These are phyloP conservation scores for Formicarius rufipectus DNA, from an alignment of 2,113 vertebrate species.

Conservation along the genomic window DNA sequence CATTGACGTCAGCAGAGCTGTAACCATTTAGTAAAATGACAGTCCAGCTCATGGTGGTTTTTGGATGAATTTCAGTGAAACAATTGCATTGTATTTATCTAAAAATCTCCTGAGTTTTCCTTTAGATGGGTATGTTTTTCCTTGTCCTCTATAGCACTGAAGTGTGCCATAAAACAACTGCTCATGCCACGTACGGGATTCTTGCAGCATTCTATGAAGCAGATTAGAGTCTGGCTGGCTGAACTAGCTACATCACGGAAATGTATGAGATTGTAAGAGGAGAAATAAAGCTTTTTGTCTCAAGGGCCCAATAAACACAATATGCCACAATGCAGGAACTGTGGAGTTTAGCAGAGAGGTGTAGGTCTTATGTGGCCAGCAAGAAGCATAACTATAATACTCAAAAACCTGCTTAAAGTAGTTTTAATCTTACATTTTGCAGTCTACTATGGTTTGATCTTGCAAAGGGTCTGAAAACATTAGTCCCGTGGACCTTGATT, in stretches of 20 bases:
- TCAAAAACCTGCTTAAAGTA: background rate
- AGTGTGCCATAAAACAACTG: background rate
- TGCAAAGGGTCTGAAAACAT: background rate
- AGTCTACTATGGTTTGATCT: background rate
- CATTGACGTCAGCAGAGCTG: slow-evolving; percentile 23
- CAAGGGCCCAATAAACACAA: rapidly evolving
- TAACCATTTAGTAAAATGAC: background rate
- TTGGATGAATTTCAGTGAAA: background rate
- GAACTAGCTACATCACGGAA: background rate
- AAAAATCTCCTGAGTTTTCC: background rate
- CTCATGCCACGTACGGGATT: rapidly evolving
- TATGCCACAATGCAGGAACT: background rate
- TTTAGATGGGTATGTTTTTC: background rate
- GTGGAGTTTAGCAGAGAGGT: background rate
- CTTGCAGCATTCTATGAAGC: background rate
- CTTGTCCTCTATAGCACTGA: background rate
- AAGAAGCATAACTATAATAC: background rate
- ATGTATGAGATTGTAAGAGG: background rate
- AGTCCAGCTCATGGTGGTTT: background rate
- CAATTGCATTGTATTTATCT: background rate
- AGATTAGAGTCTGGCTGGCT: background rate
- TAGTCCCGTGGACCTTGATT: background rate
- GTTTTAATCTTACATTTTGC: background rate
- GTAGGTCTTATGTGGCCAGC: background rate
- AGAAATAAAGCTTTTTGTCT: background rate